Conservation (phyloP, 2,113 vertebrate genomes). For the Petrocephalus zakoni region DNA sequence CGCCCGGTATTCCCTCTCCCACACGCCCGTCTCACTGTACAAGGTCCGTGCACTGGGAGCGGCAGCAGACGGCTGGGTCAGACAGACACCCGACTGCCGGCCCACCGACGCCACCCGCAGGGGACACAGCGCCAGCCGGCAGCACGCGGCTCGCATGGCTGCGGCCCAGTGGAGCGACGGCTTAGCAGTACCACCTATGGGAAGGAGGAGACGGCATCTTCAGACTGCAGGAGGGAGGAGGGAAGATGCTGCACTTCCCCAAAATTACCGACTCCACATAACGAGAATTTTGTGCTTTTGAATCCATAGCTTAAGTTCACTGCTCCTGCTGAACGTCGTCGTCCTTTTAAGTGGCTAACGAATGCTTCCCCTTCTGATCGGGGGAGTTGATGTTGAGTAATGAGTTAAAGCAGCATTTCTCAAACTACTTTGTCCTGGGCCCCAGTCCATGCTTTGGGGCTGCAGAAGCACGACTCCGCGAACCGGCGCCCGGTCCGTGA, state of each 20-base stretch:
- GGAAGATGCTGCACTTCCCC: neutral
- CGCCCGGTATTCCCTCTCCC: constrained; percentile 73
- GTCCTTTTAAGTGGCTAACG: neutral
- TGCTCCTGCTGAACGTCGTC: neutral
- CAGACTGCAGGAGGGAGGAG: neutral
- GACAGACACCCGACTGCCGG: constrained; percentile 10
- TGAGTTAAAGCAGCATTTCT: too few species aligned
- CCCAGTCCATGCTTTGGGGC: too few species aligned
- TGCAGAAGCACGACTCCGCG: too few species aligned
- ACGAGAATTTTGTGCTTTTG: neutral
- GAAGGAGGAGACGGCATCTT: neutral
- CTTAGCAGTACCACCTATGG: neutral
- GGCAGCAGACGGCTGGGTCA: neutral
- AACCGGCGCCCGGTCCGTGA: too few species aligned
- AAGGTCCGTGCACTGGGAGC: constrained; percentile 41
- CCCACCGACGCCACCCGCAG: constrained; percentile 43
- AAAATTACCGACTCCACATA: neutral
- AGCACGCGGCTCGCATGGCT: constrained; percentile 60
- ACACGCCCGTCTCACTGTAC: constrained; percentile 80
- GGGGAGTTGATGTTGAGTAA: neutral
- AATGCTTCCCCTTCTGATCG: neutral
- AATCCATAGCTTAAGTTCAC: neutral
- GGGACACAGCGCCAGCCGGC: constrained; percentile 43
- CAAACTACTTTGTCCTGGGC: too few species aligned
- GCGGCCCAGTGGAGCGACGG: neutral